Evolutionary conservation across 2,113 vertebrate species (phyloP).

Genomic region (Scomber scombrus): DNA sequence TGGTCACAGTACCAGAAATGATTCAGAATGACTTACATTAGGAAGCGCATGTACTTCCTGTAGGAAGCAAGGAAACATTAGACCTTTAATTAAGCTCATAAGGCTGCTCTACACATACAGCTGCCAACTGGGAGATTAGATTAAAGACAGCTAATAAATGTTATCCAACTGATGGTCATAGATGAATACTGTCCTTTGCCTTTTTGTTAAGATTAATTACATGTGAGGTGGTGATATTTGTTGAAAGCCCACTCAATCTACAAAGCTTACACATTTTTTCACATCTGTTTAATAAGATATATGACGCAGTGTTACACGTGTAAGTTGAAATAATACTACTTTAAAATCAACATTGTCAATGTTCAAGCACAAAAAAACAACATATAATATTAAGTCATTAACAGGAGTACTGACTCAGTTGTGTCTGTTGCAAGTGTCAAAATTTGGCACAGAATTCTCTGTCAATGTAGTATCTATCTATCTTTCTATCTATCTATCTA

Average conservation of each 20-base stretch:
- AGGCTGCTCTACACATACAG: slow-evolving; percentile 18
- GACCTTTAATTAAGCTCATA: slow-evolving; percentile 9
- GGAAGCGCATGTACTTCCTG: slow-evolving; percentile 7
- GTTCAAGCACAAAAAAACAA: background rate
- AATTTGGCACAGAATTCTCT: no score
- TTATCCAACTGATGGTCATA: slow-evolving; percentile 18
- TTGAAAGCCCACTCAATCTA: background rate
- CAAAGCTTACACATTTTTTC: slow-evolving; percentile 1
- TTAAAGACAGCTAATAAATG: slow-evolving; percentile 25
- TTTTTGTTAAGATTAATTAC: slow-evolving; percentile 33
- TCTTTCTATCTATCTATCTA: no score
- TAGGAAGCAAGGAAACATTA: slow-evolving; percentile 20
- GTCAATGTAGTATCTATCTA: no score
- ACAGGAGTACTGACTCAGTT: no score
- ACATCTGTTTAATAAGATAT: background rate
- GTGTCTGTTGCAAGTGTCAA: no score
- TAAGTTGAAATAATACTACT: background rate
- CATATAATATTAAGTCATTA: no score
- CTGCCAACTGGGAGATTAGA: slow-evolving; percentile 20
- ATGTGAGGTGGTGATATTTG: slow-evolving; percentile 15
- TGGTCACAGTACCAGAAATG: slow-evolving; percentile 20
- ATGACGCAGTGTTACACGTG: background rate
- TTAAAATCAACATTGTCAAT: background rate
- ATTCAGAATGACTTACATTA: slow-evolving; percentile 5
- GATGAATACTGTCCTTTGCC: background rate